These are phyloP conservation scores for Alethe castanea DNA, from an alignment of 2,113 vertebrate species.

Conservation along the genomic window DNA sequence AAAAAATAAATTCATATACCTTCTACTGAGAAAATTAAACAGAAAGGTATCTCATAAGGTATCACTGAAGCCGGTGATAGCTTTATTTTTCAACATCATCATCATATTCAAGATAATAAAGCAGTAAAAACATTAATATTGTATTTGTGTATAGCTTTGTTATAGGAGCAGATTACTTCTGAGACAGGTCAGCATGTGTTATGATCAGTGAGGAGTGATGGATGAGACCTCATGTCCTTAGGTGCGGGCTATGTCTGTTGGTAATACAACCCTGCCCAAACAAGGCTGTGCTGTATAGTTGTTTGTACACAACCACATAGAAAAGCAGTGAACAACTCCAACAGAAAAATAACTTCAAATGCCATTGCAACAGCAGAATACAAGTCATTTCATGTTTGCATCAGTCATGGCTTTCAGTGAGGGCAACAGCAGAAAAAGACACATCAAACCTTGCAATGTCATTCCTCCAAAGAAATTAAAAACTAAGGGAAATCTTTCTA, in stretches of 20 bases:
- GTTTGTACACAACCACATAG: neutral
- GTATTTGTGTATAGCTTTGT: neutral
- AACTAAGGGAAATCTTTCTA: neutral
- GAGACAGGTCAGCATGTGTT: neutral
- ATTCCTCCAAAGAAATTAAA: neutral
- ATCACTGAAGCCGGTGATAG: neutral
- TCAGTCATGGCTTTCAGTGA: neutral
- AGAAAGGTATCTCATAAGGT: neutral
- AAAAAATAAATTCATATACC: neutral
- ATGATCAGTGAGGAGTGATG: neutral
- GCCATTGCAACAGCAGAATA: neutral
- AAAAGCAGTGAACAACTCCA: neutral
- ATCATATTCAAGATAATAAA: neutral
- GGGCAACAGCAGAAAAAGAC: neutral
- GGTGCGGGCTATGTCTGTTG: neutral
- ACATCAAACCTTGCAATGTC: neutral
- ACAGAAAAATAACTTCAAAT: neutral
- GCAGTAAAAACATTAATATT: neutral
- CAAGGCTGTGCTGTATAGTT: fast-evolving
- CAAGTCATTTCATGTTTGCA: neutral
- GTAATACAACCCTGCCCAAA: neutral
- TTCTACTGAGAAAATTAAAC: neutral
- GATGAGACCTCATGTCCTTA: neutral
- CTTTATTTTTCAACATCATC: neutral
- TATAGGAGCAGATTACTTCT: neutral